Conservation (phyloP, 1,140 invertebrate genomes). For the Hyphantria cunea region DNA sequence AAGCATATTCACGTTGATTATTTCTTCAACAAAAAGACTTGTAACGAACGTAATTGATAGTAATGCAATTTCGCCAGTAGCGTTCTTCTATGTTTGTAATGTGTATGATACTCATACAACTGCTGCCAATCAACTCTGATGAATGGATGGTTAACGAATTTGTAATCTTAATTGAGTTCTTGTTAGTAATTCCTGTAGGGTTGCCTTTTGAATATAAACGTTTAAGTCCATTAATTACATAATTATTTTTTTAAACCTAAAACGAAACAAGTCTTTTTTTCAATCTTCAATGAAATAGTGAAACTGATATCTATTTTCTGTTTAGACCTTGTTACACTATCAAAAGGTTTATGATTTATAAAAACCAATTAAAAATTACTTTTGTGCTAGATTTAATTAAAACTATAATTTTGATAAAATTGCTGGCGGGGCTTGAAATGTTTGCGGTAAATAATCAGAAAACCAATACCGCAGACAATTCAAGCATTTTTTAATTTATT, state of each 20-base stretch:
- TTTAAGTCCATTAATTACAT: neutral
- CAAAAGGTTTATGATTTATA: too few relatives aligned
- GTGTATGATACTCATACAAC: constrained; percentile 25
- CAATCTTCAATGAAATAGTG: too few relatives aligned
- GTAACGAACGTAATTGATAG: constrained; percentile 46
- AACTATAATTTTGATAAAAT: too few relatives aligned
- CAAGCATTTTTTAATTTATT: too few relatives aligned
- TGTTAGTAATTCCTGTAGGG: constrained; percentile 35
- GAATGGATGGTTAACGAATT: constrained; percentile 55
- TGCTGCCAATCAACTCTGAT: constrained; percentile 48
- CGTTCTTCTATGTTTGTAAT: constrained; percentile 11
- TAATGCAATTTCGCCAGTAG: constrained; percentile 52
- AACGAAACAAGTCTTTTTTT: neutral
- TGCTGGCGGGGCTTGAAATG: too few relatives aligned
- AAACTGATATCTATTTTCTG: too few relatives aligned
- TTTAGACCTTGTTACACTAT: too few relatives aligned
- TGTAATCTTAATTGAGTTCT: constrained; percentile 47
- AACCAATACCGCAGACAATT: too few relatives aligned
- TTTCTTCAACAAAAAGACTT: constrained; percentile 42
- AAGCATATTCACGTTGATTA: constrained; percentile 38
- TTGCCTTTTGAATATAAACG: neutral
- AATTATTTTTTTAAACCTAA: constrained; percentile 6
- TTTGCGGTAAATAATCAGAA: too few relatives aligned
- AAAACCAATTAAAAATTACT: too few relatives aligned
- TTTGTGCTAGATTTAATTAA: too few relatives aligned